A percentile compares a stretch with the other conserved stretches of the same genome.
phyloP scores from a whole-genome alignment of 2,113 vertebrate species.

The Chauna torquata region DNA sequence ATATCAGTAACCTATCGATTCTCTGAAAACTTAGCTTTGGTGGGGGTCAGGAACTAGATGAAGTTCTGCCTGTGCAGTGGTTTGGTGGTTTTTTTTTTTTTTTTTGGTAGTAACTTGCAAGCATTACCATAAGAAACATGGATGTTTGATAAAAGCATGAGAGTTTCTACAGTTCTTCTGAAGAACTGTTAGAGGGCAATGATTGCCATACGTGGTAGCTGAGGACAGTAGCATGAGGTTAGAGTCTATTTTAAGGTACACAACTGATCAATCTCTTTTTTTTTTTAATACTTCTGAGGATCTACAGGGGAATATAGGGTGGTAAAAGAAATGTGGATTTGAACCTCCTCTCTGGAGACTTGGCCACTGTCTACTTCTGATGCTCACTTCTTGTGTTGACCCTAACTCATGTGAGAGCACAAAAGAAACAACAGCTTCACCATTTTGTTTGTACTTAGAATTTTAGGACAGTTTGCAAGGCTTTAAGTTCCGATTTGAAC shows the following conservation, averaged over 20 bases:
- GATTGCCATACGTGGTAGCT: not conserved
- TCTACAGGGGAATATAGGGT: not conserved
- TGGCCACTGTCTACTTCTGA: not conserved
- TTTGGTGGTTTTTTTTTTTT: too few species aligned
- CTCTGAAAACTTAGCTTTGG: not conserved
- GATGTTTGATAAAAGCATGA: not conserved
- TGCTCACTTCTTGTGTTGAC: not conserved
- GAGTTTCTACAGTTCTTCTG: not conserved
- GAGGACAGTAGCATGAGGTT: not conserved
- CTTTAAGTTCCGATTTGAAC: not conserved
- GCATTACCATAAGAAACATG: not conserved
- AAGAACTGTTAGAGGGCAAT: not conserved
- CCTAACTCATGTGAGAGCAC: not conserved
- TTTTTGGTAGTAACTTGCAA: not conserved
- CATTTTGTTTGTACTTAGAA: not conserved
- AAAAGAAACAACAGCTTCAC: not conserved
- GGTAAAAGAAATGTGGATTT: not conserved
- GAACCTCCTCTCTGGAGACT: not conserved
- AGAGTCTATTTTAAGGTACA: not conserved
- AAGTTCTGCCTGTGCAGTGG: not conserved
- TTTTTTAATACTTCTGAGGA: not conserved
- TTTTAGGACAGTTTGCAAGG: not conserved
- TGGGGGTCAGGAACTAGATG: not conserved
- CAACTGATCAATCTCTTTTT: not conserved
- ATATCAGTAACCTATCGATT: not conserved